A percentile compares a stretch with the other conserved stretches of the same genome.
phyloP scores from a whole-genome alignment of 2,113 vertebrate species.

The Mesitornis unicolor region DNA sequence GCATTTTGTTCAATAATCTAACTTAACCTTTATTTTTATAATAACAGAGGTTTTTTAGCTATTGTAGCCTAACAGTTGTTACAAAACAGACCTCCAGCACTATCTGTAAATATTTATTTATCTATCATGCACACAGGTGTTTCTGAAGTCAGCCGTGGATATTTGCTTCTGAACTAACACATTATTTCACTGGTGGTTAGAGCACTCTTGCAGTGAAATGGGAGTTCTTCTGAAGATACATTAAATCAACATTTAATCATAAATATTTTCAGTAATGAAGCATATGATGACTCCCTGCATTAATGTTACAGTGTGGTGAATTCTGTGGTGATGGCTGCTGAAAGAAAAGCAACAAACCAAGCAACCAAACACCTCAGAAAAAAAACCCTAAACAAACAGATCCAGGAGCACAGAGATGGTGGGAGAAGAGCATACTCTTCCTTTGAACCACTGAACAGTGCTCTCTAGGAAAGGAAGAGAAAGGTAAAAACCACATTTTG shows the following conservation, averaged over 20 bases:
- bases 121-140: neutral
- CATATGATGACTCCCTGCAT: neutral
- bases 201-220: neutral
- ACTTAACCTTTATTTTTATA: neutral
- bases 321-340: neutral
- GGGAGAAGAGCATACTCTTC: neutral
- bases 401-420: neutral
- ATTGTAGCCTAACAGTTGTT: neutral
- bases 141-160: neutral
- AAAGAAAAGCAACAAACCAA: fast-evolving
- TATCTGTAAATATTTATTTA: neutral
- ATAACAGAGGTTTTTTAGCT: neutral
- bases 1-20: neutral
- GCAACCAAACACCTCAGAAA: too few species aligned
- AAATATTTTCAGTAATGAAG: neutral
- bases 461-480: neutral
- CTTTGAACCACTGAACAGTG: neutral
- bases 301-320: neutral
- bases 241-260: neutral
- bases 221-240: neutral
- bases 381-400: neutral
- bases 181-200: neutral
- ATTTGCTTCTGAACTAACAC: neutral
- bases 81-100: neutral
- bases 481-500: neutral